Conservation (phyloP, 2,797 vertebrate species). For the Pantherophis alleghaniensis region DNA sequence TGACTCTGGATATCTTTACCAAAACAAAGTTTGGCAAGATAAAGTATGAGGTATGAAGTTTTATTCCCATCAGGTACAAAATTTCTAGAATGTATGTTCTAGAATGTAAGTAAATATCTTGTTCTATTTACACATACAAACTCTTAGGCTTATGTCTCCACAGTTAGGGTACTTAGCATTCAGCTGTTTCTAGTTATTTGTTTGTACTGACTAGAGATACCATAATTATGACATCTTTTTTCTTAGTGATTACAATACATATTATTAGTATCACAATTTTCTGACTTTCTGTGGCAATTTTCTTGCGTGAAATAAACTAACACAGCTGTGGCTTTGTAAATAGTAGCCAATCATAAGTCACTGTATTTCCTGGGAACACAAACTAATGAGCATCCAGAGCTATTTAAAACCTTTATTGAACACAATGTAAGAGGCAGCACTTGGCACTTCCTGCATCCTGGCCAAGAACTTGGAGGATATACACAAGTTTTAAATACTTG, state of each 20-base stretch:
- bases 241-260: background rate
- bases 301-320: conserved; percentile 18
- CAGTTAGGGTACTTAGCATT: background rate
- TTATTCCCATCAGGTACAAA: background rate
- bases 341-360: conserved; percentile 17
- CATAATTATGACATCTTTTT: background rate
- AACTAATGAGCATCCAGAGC: conserved; percentile 10
- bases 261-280: conserved; percentile 8
- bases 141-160: background rate
- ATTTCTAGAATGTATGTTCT: background rate
- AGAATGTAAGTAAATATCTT: background rate
- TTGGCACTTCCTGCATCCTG: conserved; percentile 12
- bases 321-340: conserved; percentile 21
- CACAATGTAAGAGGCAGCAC: conserved; percentile 1
- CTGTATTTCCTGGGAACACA: conserved; percentile 26
- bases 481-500: conserved; percentile 3
- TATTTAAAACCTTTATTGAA: conserved; percentile 20
- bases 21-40: background rate
- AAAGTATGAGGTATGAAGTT: background rate
- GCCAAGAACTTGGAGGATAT: conserved; percentile 1
- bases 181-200: conserved; percentile 2
- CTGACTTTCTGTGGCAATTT: conserved; percentile 13
- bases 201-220: background rate
- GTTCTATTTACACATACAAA: background rate
- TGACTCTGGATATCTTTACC: background rate